phyloP scores from a whole-genome alignment of 1,140 invertebrate genomes.

The Pseudomyrmex sp. region DNA sequence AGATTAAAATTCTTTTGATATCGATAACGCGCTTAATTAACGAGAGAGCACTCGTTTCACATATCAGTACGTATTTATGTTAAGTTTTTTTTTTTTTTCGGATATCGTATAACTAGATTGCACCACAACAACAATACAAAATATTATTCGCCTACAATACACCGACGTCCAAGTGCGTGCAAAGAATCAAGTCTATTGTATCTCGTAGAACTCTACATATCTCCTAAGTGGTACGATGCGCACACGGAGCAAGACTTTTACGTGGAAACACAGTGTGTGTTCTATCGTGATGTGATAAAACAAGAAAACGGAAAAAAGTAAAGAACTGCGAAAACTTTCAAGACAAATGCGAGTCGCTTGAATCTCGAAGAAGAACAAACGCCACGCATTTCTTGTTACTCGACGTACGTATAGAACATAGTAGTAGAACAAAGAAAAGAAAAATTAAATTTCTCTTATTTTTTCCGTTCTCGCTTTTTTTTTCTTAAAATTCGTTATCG shows the following conservation, averaged over 20 bases:
- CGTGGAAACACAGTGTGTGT: background rate
- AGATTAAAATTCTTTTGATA: background rate
- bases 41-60: conserved; percentile 46
- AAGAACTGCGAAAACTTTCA: conserved; percentile 9
- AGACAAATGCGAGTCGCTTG: conserved; percentile 42
- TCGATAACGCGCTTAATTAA: conserved; percentile 22
- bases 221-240: conserved; percentile 19
- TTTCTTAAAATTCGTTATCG: background rate
- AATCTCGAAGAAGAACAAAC: conserved; percentile 14
- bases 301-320: background rate
- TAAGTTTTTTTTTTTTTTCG: background rate
- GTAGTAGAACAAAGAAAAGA: background rate
- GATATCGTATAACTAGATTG: conserved; percentile 23
- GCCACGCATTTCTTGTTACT: background rate
- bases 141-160: conserved; percentile 39
- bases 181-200: conserved; percentile 28
- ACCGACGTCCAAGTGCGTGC: conserved; percentile 41
- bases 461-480: background rate
- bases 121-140: conserved; percentile 40
- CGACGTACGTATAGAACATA: background rate
- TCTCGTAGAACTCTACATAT: background rate
- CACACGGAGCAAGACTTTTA: conserved; percentile 34
- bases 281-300: conserved; percentile 5
- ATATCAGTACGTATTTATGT: conserved; percentile 32
- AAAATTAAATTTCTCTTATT: background rate